These are phyloP conservation scores for Genyomyrus donnyi DNA, from an alignment of 2,113 vertebrate genomes.

Conservation along the genomic window DNA sequence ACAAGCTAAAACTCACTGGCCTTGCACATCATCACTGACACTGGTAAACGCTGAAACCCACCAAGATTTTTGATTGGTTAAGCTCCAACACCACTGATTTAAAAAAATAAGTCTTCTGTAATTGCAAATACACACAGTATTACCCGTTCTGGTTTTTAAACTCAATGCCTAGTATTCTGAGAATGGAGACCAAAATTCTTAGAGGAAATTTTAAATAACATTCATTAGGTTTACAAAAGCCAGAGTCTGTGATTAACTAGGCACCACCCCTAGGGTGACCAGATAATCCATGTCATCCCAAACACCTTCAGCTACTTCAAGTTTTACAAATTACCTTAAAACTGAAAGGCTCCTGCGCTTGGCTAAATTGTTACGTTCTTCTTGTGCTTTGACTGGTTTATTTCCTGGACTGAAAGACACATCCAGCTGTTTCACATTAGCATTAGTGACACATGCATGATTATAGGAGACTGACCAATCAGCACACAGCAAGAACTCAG, in stretches of 20 bases:
- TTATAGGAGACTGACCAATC: no score
- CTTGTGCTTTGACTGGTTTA: no score
- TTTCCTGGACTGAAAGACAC: no score
- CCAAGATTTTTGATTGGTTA: background rate
- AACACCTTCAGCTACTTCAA: no score
- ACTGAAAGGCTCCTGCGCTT: no score
- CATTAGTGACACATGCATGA: no score
- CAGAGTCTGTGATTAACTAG: background rate
- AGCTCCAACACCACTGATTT: background rate
- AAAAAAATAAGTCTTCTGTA: background rate
- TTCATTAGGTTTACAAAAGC: background rate
- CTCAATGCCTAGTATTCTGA: background rate
- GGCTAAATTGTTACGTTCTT: no score
- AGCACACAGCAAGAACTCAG: no score
- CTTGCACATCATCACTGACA: background rate
- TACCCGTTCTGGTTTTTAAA: background rate
- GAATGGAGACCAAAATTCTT: background rate
- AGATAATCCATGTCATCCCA: no score
- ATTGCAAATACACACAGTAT: background rate
- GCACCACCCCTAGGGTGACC: no score
- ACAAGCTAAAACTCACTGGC: background rate
- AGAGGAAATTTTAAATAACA: background rate
- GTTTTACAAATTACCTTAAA: no score
- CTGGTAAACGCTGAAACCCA: background rate
- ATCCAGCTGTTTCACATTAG: no score